Conservation (phyloP, 2,888 invertebrate species). For the Eilema sororculum region DNA sequence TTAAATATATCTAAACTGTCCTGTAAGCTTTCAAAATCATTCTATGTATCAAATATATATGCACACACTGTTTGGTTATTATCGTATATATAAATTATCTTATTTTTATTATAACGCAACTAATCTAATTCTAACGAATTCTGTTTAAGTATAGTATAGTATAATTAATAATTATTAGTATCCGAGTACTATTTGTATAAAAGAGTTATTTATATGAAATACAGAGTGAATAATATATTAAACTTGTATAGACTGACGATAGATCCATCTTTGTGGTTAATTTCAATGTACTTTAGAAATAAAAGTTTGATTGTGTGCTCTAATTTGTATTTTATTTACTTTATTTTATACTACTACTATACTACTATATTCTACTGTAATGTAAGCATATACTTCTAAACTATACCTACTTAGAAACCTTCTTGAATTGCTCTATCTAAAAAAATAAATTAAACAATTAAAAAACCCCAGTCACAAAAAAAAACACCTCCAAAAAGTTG, state of each 20-base stretch:
- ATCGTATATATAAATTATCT: background rate
- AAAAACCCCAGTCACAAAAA: too few species aligned
- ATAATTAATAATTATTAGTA: constrained; percentile 42
- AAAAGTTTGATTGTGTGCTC: constrained; percentile 66
- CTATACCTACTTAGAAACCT: too few species aligned
- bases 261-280: constrained; percentile 60
- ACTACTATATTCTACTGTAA: too few species aligned
- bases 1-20: background rate
- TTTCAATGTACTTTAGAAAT: constrained; percentile 63
- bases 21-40: background rate
- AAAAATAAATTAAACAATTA: too few species aligned
- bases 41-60: background rate
- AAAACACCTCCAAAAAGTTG: too few species aligned
- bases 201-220: constrained; percentile 58
- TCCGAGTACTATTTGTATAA: constrained; percentile 49
- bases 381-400: too few species aligned
- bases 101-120: constrained; percentile 12
- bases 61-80: background rate
- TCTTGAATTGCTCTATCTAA: too few species aligned
- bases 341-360: too few species aligned
- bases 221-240: constrained; percentile 60
- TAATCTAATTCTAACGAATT: constrained; percentile 34
- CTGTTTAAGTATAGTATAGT: constrained; percentile 37
- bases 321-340: constrained; percentile 34
- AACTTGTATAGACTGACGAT: constrained; percentile 65